Evolutionary conservation across 2,797 vertebrate species (phyloP).

Genomic region (Epinephelus awoara): DNA sequence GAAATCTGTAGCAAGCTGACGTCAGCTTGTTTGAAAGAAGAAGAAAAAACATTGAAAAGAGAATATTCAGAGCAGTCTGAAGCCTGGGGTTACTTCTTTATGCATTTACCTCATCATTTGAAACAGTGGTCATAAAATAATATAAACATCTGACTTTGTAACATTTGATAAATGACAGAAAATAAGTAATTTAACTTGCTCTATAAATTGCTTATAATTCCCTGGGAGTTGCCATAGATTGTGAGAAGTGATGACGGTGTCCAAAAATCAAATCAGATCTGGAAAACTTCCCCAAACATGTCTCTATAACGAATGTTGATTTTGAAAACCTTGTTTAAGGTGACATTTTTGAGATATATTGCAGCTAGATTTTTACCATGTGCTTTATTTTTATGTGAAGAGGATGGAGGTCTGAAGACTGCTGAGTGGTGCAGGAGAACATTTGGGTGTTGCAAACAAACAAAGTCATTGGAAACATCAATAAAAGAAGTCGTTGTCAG

Average conservation of each 20-base stretch:
- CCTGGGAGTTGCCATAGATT: neutral
- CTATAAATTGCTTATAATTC: neutral
- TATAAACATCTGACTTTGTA: too few relatives aligned
- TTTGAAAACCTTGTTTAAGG: constrained; percentile 7
- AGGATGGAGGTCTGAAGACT: constrained; percentile 30
- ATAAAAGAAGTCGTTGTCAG: constrained; percentile 56
- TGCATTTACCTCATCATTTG: too few relatives aligned
- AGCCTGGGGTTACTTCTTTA: too few relatives aligned
- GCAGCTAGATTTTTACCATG: constrained; percentile 10
- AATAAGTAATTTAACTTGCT: too few relatives aligned
- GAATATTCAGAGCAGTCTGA: too few relatives aligned
- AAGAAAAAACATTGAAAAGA: too few relatives aligned
- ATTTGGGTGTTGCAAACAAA: constrained; percentile 51
- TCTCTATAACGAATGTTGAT: neutral
- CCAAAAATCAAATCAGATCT: constrained; percentile 4
- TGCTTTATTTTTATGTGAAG: constrained; percentile 19
- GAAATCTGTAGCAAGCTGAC: too few relatives aligned
- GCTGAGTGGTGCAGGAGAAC: constrained; percentile 39
- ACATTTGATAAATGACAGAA: too few relatives aligned
- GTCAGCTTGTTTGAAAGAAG: too few relatives aligned
- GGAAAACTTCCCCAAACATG: neutral
- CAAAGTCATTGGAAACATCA: constrained; percentile 57
- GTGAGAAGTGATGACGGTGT: neutral
- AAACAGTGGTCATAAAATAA: too few relatives aligned
- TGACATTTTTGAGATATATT: constrained; percentile 2